Base-by-base conservation (phyloP, 2,113 vertebrate genomes). In the Ochotona princeps region DNA sequence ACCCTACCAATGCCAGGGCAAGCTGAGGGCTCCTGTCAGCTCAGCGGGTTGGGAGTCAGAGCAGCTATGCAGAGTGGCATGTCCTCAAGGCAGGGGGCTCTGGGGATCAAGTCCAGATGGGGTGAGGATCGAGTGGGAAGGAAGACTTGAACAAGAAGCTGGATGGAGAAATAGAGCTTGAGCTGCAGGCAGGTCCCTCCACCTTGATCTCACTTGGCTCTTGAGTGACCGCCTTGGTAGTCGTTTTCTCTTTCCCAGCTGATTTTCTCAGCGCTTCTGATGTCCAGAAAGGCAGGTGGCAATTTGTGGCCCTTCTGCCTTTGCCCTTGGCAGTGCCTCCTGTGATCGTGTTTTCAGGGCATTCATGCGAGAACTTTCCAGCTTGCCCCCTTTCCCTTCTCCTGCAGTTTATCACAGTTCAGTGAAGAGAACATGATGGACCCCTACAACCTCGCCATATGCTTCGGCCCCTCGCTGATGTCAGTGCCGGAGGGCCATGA, bases 381-480 rank as follows among this genome's bases (percentile, higher is more conserved):
- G 23, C 70, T 95, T 92, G 86, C 67, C 66, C 85, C 95, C 79
- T 95, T 84, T 54, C 76, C 89, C 72, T 88, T 92, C 94, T 93
- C 18, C 47, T 95, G 38, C 98, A 99, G 99, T 96, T 98, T 99
- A 92, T 99, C 99, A 76, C 99, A 99, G 98, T 99, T 99, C 98
- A 99, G 99, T 95, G 99, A 99, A 92, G 99, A 99, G 28, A 99
- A 99, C 97, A 99, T 99, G 99, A 99, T 99, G 99, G 99, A 99
- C 97, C 99, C 99, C 96, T 99, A 99, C 98, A 99, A 99, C 95
- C 98, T 99, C 93, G 99, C 99, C 98, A 99, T 99, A 98, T 99
- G 99, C 97, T 99, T 99, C 0, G 99, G 99, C 72, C 99, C 99
- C 94, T 99, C 99, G 0, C 98, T 99, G 94, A 99, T 99, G 99